Evolutionary conservation across 2,113 vertebrate genomes (phyloP).

Genomic region (Colaptes auratus): DNA sequence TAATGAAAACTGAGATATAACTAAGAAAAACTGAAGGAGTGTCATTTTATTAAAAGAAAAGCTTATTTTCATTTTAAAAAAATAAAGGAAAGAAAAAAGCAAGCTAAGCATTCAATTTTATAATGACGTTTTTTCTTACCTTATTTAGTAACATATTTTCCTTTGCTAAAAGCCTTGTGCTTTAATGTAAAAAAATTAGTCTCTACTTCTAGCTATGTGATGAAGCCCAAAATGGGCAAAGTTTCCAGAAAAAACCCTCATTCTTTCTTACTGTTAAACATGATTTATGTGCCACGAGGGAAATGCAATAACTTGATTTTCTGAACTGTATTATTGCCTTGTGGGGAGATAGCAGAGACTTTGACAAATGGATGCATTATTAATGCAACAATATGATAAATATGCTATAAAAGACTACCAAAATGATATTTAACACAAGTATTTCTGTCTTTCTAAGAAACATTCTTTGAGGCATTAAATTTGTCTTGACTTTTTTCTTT

Average conservation of each 20-base stretch:
- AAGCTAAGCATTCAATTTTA: neutral
- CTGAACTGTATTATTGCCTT: neutral
- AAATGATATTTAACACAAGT: neutral
- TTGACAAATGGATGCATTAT: neutral
- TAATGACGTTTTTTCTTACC: neutral
- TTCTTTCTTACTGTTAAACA: neutral
- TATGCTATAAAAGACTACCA: neutral
- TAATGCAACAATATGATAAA: neutral
- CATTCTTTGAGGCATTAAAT: neutral
- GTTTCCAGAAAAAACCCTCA: neutral
- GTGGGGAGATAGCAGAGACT: neutral
- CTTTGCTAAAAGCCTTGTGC: neutral
- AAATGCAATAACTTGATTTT: neutral
- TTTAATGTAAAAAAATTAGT: neutral
- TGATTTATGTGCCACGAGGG: neutral
- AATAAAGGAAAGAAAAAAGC: neutral
- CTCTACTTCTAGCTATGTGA: neutral
- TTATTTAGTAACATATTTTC: neutral
- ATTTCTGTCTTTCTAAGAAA: neutral
- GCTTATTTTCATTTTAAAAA: rapidly evolving
- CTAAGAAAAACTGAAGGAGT: neutral
- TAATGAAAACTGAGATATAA: neutral
- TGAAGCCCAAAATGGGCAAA: neutral
- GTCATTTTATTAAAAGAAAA: neutral
- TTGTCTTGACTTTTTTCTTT: neutral